Evolutionary conservation across 2,888 invertebrate genomes (phyloP).

Genomic region (Ferrisia virgata): DNA sequence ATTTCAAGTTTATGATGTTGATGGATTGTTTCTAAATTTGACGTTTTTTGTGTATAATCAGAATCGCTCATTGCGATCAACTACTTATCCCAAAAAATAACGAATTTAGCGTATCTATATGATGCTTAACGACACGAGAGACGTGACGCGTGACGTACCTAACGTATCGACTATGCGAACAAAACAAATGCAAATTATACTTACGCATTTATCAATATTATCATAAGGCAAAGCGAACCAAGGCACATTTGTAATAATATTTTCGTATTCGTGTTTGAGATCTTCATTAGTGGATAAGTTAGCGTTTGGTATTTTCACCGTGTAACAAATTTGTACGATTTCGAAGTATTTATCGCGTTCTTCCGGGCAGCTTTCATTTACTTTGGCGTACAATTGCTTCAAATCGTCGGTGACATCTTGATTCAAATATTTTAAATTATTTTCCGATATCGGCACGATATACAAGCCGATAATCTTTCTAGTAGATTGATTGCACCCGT

Average conservation of each 20-base stretch:
- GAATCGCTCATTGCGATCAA: no score
- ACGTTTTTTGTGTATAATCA: no score
- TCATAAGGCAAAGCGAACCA: constrained; percentile 71
- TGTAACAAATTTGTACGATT: constrained; percentile 36
- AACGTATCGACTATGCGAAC: no score
- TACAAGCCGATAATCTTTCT: constrained; percentile 24
- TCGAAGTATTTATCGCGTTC: neutral
- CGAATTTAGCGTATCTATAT: no score
- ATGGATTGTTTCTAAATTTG: no score
- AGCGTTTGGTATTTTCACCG: neutral
- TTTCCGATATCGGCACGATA: neutral
- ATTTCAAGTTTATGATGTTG: no score
- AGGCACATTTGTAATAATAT: constrained; percentile 52
- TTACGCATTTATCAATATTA: constrained; percentile 69
- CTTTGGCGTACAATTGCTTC: constrained; percentile 22
- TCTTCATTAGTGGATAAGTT: neutral
- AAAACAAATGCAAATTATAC: no score
- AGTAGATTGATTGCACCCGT: neutral
- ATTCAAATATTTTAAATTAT: constrained; percentile 21
- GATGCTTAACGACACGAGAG: no score
- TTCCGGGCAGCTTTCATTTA: constrained; percentile 7
- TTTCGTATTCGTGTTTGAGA: constrained; percentile 44
- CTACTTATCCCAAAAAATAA: no score
- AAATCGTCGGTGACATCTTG: constrained; percentile 36
- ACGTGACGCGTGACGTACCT: no score